phyloP scores from a whole-genome alignment of 2,888 invertebrate species.

The Cantharis lateralis region DNA sequence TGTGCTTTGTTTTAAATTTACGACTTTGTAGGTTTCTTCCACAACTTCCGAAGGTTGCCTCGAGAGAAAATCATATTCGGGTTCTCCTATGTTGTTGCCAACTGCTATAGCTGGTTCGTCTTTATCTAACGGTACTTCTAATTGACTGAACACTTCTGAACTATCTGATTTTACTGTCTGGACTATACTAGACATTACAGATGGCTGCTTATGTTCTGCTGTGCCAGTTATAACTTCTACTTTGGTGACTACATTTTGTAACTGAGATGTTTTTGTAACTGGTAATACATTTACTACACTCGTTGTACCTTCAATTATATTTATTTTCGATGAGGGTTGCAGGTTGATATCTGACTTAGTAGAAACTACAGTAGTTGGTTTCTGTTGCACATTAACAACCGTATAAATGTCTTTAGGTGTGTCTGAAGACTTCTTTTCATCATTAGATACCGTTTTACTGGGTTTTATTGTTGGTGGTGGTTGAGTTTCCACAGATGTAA shows the following conservation, averaged over 20 bases:
- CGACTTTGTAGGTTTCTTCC: slow-evolving; percentile 83
- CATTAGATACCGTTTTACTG: slow-evolving; percentile 52
- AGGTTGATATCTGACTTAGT: slow-evolving; percentile 64
- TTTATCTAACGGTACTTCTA: slow-evolving; percentile 59
- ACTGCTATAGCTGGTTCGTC: slow-evolving; percentile 64
- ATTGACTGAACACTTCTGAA: slow-evolving; percentile 44
- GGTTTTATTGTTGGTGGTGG: slow-evolving; percentile 53
- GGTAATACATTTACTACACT: slow-evolving; percentile 47
- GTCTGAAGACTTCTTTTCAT: slow-evolving; percentile 58
- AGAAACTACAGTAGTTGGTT: slow-evolving; percentile 40
- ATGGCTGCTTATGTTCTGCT: slow-evolving; percentile 32
- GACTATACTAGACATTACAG: slow-evolving; percentile 46
- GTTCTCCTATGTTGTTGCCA: slow-evolving; percentile 77
- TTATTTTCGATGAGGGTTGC: slow-evolving; percentile 56
- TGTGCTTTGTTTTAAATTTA: slow-evolving; percentile 76
- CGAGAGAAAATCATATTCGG: slow-evolving; percentile 84
- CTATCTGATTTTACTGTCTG: slow-evolving; percentile 46
- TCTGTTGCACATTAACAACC: slow-evolving; percentile 45
- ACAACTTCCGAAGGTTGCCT: slow-evolving; percentile 83
- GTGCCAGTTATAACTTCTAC: slow-evolving; percentile 49
- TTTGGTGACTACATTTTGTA: slow-evolving; percentile 47
- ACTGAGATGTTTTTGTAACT: slow-evolving; percentile 39
- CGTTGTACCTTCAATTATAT: slow-evolving; percentile 45
- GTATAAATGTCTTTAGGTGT: slow-evolving; percentile 48
- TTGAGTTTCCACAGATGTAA: slow-evolving; percentile 31